Base-by-base conservation (phyloP, 2,888 invertebrate species). In the Pomacea canaliculata region DNA sequence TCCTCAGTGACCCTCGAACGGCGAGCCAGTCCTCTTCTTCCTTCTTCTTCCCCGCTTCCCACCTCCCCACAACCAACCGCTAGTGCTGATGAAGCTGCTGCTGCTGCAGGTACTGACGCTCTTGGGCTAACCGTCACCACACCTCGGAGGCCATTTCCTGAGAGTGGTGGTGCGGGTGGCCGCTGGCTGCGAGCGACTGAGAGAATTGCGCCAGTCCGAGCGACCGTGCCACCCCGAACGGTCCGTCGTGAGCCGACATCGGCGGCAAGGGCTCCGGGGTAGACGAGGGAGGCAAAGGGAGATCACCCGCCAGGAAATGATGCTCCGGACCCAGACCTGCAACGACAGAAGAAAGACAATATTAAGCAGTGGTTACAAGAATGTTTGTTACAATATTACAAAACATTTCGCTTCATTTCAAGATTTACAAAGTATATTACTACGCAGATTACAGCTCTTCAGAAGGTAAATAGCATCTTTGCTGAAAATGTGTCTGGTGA, bases 311-410 rank as follows among this genome's bases (percentile, higher is more conserved):
- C 46, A 80, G 48, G 60, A 76, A 80, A 49, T 76, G 80, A 12
- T 73, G 76, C 71, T 80, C 80, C 18, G 76, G 80, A 1, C 80
- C 80, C 60, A 80, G 67, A 37, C 76, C 80, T 80, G 80, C 27
- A 23, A 63, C 10, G 19, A 63, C 2, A 27, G 63, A 63, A 63
- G 19, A 56, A 0, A 56, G 12, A 10, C 51, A 56, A 13, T 56
- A 37, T 37, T 37, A 1, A 37, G 37, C 37, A 0, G 37, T 37
- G 3, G 37, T 37, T 37, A 37, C 0, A 37, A 23, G 23, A 56
- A 13, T 56, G 10, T 56, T 56, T 56, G 10, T 56, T 56, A 56
- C 10, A 56, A 56, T 1, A 56, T 16, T 56, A 56, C 51, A 56
- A 56, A 56, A 10, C 4, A 51, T 51, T 13, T 51, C 51, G 8